Evolutionary conservation across 2,888 invertebrate genomes (phyloP).

Genomic region (Andricus quercusramuli): DNA sequence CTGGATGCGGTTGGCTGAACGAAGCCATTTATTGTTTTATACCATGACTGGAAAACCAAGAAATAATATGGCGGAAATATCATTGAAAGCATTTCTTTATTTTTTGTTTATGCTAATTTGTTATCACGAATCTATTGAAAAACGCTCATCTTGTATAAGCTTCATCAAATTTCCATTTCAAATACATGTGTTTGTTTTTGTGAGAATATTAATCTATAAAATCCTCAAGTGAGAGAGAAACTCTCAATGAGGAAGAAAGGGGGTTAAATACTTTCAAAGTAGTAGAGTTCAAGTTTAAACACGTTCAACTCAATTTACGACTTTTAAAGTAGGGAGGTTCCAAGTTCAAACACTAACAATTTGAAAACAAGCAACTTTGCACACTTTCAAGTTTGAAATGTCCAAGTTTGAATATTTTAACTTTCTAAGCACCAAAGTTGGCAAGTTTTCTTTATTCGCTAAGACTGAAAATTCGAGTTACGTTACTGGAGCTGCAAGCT

Average conservation of each 20-base stretch:
- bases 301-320: conserved; percentile 41
- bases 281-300: not conserved
- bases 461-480: conserved; percentile 4
- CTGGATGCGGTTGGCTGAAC: conserved; percentile 46
- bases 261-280: not conserved
- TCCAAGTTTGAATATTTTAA: not conserved
- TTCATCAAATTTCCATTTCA: not conserved
- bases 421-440: not conserved
- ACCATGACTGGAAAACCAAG: not conserved
- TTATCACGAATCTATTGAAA: not conserved
- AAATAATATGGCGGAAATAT: not conserved
- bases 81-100: not conserved
- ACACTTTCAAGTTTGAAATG: not conserved
- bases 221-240: not conserved
- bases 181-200: not conserved
- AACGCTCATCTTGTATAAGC: too few species aligned
- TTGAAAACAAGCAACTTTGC: not conserved
- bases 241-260: not conserved
- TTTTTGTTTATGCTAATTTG: not conserved
- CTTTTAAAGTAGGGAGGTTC: not conserved
- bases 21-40: conserved; percentile 59
- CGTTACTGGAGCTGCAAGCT: not conserved
- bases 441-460: conserved; percentile 2
- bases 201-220: not conserved
- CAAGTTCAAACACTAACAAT: not conserved